Evolutionary conservation across 2,888 invertebrate genomes (phyloP).

Genomic region (Eupithecia subfuscata): DNA sequence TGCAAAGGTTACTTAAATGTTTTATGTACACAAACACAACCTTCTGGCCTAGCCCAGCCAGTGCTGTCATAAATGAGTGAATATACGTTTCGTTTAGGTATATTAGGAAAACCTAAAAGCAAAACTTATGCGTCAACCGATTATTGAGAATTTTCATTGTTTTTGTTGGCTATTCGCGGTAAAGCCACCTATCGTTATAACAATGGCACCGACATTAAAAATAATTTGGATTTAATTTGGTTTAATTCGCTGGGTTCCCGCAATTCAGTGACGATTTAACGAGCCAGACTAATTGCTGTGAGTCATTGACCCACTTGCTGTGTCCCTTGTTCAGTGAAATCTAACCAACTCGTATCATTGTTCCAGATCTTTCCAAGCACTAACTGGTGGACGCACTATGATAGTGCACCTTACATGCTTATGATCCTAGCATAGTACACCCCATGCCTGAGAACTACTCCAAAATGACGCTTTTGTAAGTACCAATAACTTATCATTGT

Average conservation of each 20-base stretch:
- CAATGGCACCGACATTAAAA: conserved; percentile 3
- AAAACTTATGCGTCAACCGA: conserved; percentile 6
- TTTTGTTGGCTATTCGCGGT: background rate
- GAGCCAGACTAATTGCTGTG: background rate
- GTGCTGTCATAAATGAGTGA: background rate
- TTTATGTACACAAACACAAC: background rate
- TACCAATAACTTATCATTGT: conserved; percentile 67
- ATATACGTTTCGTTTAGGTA: background rate
- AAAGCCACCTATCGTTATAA: background rate
- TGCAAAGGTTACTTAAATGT: background rate
- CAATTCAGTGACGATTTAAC: conserved; percentile 6
- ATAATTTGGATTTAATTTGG: background rate
- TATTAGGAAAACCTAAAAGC: background rate
- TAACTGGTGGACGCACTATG: conserved; percentile 74
- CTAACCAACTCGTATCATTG: conserved; percentile 55
- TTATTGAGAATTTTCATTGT: conserved; percentile 9
- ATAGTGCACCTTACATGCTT: conserved; percentile 73
- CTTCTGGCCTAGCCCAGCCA: background rate
- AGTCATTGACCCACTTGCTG: conserved; percentile 11
- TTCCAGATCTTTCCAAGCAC: conserved; percentile 73
- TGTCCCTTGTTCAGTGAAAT: conserved; percentile 1
- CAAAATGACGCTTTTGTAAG: conserved; percentile 78
- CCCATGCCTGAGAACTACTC: conserved; percentile 60
- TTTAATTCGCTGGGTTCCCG: conserved; percentile 3
- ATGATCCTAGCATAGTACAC: conserved; percentile 71